Conservation (phyloP, 2,113 vertebrate genomes). For the Capricornis sumatraensis region DNA sequence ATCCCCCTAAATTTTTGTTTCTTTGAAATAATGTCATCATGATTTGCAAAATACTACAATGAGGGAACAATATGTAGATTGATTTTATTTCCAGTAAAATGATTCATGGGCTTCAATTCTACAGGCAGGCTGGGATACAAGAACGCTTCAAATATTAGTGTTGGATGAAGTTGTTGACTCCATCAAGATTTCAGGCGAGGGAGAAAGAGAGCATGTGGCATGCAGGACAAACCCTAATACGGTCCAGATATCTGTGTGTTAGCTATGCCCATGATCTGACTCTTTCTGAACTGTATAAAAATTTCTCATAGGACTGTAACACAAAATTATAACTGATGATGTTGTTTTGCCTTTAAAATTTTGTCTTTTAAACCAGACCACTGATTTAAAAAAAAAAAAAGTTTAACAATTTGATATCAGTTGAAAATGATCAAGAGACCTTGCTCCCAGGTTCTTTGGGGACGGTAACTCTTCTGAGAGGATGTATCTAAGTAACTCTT, state of each 20-base stretch:
- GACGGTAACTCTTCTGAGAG: background rate
- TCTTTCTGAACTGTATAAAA: background rate
- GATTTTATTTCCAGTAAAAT: conserved; percentile 49
- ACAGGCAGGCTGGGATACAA: background rate
- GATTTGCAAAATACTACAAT: background rate
- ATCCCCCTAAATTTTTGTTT: background rate
- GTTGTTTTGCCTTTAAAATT: background rate
- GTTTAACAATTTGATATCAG: background rate
- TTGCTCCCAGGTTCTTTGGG: background rate
- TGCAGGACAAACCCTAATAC: background rate
- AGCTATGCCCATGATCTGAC: background rate
- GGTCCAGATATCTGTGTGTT: background rate
- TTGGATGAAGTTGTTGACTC: background rate
- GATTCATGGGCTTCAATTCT: background rate
- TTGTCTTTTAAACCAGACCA: background rate
- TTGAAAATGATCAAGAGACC: background rate
- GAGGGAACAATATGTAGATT: background rate
- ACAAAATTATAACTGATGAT: background rate
- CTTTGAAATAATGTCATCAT: conserved; percentile 27
- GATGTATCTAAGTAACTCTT: background rate
- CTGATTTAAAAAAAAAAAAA: background rate
- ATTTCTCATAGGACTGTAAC: background rate
- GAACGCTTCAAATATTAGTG: background rate
- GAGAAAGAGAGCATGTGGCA: background rate
- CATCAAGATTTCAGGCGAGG: background rate